Percentiles rank a stretch among this genome's conserved stretches.
These are phyloP conservation scores for Danionella dracula DNA, from an alignment of 2,797 vertebrate genomes.

Conservation along the genomic window DNA sequence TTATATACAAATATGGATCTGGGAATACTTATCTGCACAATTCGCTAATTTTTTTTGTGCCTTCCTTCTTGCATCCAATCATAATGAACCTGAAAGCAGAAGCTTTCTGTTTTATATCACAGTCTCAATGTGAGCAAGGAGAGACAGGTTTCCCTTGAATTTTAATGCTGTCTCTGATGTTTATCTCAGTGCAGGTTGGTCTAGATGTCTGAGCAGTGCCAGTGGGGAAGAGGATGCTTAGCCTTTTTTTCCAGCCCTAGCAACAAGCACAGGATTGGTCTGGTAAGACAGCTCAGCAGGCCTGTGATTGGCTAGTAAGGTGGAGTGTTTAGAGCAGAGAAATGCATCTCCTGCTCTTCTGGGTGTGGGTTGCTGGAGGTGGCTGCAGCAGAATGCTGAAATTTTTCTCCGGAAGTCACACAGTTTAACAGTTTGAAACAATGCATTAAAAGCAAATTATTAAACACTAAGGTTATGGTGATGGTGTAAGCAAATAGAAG, in stretches of 20 bases:
- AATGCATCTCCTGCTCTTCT: constrained; percentile 67
- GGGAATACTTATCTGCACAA: background rate
- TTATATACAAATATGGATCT: background rate
- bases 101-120: background rate
- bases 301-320: constrained; percentile 64
- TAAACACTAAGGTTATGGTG: background rate
- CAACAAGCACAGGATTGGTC: constrained; percentile 70
- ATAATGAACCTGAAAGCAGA: constrained; percentile 8
- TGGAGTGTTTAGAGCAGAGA: constrained; percentile 60
- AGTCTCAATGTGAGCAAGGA: background rate
- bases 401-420: too few relatives aligned
- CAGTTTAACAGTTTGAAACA: too few relatives aligned
- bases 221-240: constrained; percentile 61
- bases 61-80: background rate
- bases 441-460: too few relatives aligned
- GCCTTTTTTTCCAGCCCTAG: constrained; percentile 70
- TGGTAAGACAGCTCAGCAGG: constrained; percentile 43
- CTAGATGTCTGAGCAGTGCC: constrained; percentile 67
- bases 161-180: constrained; percentile 50
- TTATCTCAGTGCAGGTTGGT: constrained; percentile 58
- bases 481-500: background rate
- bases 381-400: constrained; percentile 58
- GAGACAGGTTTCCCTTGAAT: constrained; percentile 52
- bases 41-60: background rate
- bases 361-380: constrained; percentile 58